A percentile compares a stretch with the other conserved stretches of the same genome.
These are phyloP conservation scores for Probosciger aterrimus DNA, from an alignment of 2,113 vertebrate genomes.

Conservation along the genomic window DNA sequence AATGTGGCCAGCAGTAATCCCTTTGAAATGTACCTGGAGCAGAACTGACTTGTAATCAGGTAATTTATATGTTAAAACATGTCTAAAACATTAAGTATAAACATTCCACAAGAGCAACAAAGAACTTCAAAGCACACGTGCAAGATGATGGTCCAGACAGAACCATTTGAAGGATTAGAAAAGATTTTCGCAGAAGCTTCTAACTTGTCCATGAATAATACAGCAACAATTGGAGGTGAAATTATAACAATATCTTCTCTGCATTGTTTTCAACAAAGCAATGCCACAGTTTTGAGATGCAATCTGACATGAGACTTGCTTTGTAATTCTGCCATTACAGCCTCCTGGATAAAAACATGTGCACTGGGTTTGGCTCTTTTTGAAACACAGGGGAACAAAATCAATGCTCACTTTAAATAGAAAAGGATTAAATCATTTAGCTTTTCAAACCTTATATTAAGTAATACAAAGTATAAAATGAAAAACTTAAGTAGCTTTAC, in stretches of 20 bases:
- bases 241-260: not conserved
- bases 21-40: not conserved
- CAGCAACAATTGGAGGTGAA: conserved; percentile 9
- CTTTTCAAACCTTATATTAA: not conserved
- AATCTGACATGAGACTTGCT: not conserved
- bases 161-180: not conserved
- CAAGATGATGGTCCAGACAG: not conserved
- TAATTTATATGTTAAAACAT: conserved; percentile 6
- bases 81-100: not conserved
- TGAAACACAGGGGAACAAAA: not conserved
- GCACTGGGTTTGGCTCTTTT: not conserved
- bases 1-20: not conserved
- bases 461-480: not conserved
- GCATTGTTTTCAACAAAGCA: not conserved
- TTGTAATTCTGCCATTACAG: not conserved
- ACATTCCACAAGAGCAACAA: not conserved
- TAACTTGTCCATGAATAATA: not conserved
- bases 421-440: not conserved
- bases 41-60: conserved; percentile 18
- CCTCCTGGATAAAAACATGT: not conserved
- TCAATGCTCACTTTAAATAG: not conserved
- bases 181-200: not conserved
- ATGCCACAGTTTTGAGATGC: not conserved
- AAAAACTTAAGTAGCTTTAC: not conserved
- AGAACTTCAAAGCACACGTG: not conserved